Base-by-base conservation (phyloP, 2,888 invertebrate genomes). In the Pristionchus arcanus region DNA sequence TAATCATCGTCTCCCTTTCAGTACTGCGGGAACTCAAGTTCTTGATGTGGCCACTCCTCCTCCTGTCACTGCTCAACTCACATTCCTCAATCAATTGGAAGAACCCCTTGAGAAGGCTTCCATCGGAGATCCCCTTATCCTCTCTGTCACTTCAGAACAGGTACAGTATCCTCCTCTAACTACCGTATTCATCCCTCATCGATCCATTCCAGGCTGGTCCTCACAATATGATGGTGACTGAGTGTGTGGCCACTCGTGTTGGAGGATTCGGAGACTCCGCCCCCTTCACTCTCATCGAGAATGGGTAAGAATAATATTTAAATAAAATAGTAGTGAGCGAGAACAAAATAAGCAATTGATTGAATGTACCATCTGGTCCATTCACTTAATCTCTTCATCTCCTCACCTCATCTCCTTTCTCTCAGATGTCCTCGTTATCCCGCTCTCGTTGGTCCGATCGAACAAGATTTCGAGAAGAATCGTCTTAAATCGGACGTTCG, bases 191-290 rank as follows among this genome's bases (percentile, higher is more conserved):
- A 19, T 77, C 77, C 49, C 81, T 81, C 31, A 84, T 86, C 37
- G n/a, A 63, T 86, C 66, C 31, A 49, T 71, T 71, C 16, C 53
- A 89, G 91, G 95, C 95, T 83, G 95, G 95, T 37, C 95, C 95
- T 15, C 94, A 94, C 92, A 95, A 95, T 91, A 95, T 95, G 95
- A 95, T 95, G 95, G 91, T 95, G 55, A 94, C 95, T 88, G 95
- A 95, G 86, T 95, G 95, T 90, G 93, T 93, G n/a, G 95, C 95
- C 34, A 95, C 93, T 16, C 91, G 95, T 55, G 94, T 95, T 83
- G 95, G 95, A 15, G 95, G 95, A 74, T 94, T 92, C 90, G 95
- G 95, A 83, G 94, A 95, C 86, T 90, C 93, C 42, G 94, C 95
- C 28, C 95, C 95, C 31, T 95, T 95, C 92, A 94, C 94, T 59